A percentile compares a stretch with the other conserved stretches of the same genome.
Conservation (phyloP, 1,140 invertebrate species). For the Diorhabda sublineata region DNA sequence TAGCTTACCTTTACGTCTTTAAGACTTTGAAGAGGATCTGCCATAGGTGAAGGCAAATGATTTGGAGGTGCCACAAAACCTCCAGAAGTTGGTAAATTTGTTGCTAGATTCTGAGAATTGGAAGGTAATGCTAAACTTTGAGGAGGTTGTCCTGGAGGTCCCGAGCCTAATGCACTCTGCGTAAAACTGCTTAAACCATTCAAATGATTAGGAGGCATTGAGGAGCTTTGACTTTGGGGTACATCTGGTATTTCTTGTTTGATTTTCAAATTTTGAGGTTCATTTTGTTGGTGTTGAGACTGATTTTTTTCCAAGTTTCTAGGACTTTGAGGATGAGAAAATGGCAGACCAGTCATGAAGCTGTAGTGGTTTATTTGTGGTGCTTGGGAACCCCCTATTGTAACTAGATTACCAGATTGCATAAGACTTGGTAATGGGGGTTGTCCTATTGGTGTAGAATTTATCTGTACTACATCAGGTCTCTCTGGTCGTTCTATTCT, state of each 20-base stretch:
- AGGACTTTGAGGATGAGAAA: conserved; percentile 33
- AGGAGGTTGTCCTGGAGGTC: conserved; percentile 15
- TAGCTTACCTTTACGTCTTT: conserved; percentile 69
- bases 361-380: conserved; percentile 49
- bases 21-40: conserved; percentile 70
- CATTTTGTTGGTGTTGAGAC: conserved; percentile 49
- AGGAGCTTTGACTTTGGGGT: conserved; percentile 14
- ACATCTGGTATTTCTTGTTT: conserved; percentile 66
- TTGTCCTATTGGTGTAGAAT: conserved; percentile 50
- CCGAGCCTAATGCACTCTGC: conserved; percentile 17
- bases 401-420: conserved; percentile 54
- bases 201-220: conserved; percentile 15
- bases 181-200: conserved; percentile 22
- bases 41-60: conserved; percentile 41
- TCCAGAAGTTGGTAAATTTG: conserved; percentile 18
- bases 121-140: conserved; percentile 18
- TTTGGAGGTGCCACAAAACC: conserved; percentile 27
- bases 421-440: conserved; percentile 52
- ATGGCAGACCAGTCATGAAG: conserved; percentile 47
- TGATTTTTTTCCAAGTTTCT: conserved; percentile 30
- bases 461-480: conserved; percentile 46
- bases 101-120: conserved; percentile 24
- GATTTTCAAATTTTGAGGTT: conserved; percentile 75
- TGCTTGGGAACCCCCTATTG: conserved; percentile 51
- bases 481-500: conserved; percentile 46